These are phyloP conservation scores for Lycocorax pyrrhopterus DNA, from an alignment of 2,113 vertebrate species.

Conservation along the genomic window DNA sequence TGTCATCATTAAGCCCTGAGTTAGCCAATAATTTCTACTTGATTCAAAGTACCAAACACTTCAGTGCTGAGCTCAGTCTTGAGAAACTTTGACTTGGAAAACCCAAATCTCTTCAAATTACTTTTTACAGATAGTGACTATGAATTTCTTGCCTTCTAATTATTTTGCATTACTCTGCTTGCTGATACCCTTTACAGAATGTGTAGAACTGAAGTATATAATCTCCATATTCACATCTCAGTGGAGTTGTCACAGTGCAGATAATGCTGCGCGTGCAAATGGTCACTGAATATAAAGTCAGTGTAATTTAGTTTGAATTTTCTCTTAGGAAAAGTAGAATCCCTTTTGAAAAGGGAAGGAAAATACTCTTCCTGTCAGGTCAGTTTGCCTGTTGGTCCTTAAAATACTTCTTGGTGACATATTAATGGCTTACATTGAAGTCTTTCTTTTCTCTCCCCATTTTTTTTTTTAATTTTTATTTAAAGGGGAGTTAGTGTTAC, in stretches of 20 bases:
- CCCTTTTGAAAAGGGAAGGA: background rate
- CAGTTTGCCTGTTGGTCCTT: conserved; percentile 40
- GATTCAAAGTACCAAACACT: background rate
- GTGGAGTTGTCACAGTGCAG: background rate
- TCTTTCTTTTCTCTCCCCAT: background rate
- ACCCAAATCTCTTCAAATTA: background rate
- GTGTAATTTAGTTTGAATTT: conserved; percentile 13
- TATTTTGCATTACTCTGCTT: background rate
- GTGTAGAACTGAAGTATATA: background rate
- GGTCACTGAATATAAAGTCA: background rate
- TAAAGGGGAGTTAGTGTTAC: background rate
- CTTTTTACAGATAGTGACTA: background rate
- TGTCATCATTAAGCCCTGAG: background rate
- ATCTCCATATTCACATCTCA: background rate
- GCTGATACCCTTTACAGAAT: background rate
- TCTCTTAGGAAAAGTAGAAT: conserved; percentile 7
- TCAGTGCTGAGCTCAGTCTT: background rate
- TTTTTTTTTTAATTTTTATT: background rate
- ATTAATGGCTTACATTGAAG: background rate
- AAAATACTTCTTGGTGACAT: conserved; percentile 41
- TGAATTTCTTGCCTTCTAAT: background rate
- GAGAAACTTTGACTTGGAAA: background rate
- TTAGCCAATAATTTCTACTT: background rate
- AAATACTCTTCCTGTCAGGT: conserved; percentile 2
- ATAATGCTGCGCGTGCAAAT: fast-evolving